Evolutionary conservation across 2,888 invertebrate genomes (phyloP).

Genomic region (Chelonus formosanus): DNA sequence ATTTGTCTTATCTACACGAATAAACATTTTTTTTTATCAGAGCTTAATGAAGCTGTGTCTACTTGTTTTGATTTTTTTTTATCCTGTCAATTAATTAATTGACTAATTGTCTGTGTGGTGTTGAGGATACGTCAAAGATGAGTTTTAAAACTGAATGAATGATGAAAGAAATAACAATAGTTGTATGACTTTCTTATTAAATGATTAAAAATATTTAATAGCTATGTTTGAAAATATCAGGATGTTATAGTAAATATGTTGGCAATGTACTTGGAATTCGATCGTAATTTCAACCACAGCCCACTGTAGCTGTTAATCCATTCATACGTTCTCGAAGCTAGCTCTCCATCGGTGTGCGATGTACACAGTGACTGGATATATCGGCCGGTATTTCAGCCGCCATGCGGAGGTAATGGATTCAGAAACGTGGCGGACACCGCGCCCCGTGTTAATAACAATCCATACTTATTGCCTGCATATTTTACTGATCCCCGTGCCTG

Average conservation of each 20-base stretch:
- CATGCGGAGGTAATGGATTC: conserved; percentile 66
- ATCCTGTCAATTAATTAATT: too few relatives aligned
- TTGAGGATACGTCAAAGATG: too few relatives aligned
- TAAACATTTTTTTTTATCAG: background rate
- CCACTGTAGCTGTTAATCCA: conserved; percentile 61
- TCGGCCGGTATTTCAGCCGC: conserved; percentile 65
- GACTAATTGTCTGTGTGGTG: too few relatives aligned
- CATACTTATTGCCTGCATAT: conserved; percentile 66
- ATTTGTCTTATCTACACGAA: conserved; percentile 5
- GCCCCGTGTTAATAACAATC: conserved; percentile 66
- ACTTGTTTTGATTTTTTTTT: background rate
- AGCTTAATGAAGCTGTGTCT: background rate
- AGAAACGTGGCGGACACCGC: conserved; percentile 65
- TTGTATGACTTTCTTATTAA: too few relatives aligned
- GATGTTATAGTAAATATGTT: conserved; percentile 14
- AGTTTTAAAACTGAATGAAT: too few relatives aligned
- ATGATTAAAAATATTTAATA: conserved; percentile 6
- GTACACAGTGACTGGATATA: conserved; percentile 58
- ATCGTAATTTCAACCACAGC: conserved; percentile 61
- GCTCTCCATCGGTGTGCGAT: conserved; percentile 35
- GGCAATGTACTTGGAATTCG: conserved; percentile 55
- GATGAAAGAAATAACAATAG: too few relatives aligned
- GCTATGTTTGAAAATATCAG: conserved; percentile 19
- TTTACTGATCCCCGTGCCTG: conserved; percentile 63
- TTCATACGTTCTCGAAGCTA: conserved; percentile 55